phyloP scores from a whole-genome alignment of 2,113 vertebrate species.

The Python bivittatus region DNA sequence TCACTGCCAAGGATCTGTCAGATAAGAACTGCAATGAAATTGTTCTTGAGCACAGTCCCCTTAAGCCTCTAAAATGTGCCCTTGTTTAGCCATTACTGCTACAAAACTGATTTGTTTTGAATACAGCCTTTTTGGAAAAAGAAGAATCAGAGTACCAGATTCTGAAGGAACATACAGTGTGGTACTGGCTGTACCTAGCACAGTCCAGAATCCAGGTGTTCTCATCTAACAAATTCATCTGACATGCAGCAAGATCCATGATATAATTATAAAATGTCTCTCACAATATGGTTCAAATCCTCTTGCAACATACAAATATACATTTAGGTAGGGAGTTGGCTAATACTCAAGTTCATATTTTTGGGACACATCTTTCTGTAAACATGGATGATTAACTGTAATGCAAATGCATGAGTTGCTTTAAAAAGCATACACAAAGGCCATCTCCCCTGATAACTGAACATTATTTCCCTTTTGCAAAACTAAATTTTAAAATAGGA shows the following conservation, averaged over 20 bases:
- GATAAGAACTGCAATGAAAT: neutral
- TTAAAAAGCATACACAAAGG: neutral
- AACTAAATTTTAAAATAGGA: conserved; percentile 3
- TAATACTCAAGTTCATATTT: neutral
- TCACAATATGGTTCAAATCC: neutral
- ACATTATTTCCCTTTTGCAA: neutral
- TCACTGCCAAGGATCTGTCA: neutral
- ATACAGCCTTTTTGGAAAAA: neutral
- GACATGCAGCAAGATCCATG: too few species aligned
- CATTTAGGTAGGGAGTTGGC: neutral
- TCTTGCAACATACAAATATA: neutral
- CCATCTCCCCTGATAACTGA: neutral
- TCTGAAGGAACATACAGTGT: too few species aligned
- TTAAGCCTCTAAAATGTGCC: neutral
- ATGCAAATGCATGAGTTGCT: neutral
- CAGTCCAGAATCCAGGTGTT: neutral
- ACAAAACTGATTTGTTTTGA: neutral
- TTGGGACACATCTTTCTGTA: neutral
- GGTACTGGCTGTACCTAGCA: too few species aligned
- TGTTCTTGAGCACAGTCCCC: neutral
- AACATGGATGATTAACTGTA: neutral
- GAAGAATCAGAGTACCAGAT: neutral
- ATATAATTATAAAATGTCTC: neutral
- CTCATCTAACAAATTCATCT: neutral
- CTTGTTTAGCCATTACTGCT: neutral